phyloP scores from a whole-genome alignment of 2,797 vertebrate species.

The Megalops cyprinoides region DNA sequence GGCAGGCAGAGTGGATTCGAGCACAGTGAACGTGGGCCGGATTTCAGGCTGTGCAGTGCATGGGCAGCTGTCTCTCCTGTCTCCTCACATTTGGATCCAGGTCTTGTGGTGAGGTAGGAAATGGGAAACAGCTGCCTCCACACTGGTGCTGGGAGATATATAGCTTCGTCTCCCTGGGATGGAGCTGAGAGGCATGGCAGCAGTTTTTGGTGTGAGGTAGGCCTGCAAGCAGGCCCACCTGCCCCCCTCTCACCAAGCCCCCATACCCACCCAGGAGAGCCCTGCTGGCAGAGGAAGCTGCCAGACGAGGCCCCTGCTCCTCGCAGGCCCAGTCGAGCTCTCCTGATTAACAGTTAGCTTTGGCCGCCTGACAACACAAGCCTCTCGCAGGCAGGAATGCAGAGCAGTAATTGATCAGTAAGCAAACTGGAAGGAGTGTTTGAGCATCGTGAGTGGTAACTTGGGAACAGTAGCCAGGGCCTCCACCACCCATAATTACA shows the following conservation, averaged over 20 bases:
- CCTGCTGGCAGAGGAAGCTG: constrained; percentile 8
- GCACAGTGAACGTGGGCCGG: background rate
- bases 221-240: background rate
- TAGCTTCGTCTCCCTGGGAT: background rate
- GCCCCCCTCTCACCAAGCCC: background rate
- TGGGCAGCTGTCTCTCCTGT: background rate
- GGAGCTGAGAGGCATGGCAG: background rate
- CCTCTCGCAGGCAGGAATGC: constrained; percentile 26
- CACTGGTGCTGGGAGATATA: background rate
- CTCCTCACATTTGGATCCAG: constrained; percentile 1
- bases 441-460: background rate
- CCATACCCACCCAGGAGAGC: background rate
- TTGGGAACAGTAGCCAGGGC: background rate
- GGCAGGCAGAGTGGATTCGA: background rate
- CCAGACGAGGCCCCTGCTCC: constrained; percentile 17
- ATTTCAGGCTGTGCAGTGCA: background rate
- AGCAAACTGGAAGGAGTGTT: constrained; percentile 17
- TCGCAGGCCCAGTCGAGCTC: constrained; percentile 11
- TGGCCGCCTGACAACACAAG: constrained; percentile 27
- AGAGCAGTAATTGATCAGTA: constrained; percentile 30
- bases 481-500: constrained; percentile 8
- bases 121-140: constrained; percentile 18
- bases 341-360: constrained; percentile 35
- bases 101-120: constrained; percentile 18
- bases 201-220: constrained; percentile 19